These are phyloP conservation scores for Hemicentrotus pulcherrimus DNA, from an alignment of 35 echinoderm and acorn worm species.

Conservation along the genomic window DNA sequence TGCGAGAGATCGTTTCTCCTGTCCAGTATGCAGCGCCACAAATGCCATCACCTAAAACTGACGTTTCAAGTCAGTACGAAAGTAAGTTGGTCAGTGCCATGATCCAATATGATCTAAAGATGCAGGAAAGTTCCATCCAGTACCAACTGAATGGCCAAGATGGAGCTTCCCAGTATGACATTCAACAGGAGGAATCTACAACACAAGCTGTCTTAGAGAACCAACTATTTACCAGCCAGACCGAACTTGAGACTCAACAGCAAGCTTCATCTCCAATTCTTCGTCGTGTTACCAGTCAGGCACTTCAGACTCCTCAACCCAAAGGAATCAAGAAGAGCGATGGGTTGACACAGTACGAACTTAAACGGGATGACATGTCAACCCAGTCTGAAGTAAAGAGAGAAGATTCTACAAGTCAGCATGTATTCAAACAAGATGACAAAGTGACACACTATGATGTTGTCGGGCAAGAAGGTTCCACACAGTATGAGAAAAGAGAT, in stretches of 20 bases:
- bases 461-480: neutral
- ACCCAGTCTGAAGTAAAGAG: neutral
- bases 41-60: neutral
- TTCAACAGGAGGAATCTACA: neutral
- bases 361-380: neutral
- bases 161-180: neutral
- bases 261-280: conserved; percentile 11
- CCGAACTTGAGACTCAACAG: neutral
- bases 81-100: neutral
- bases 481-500: neutral
- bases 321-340: neutral
- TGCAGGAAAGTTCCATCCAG: neutral
- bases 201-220: neutral
- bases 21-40: neutral
- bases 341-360: conserved; percentile 1
- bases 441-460: conserved; percentile 9
- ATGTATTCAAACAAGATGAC: neutral
- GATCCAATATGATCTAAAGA: neutral
- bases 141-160: neutral
- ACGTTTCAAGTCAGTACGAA: neutral
- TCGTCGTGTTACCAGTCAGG: neutral
- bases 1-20: neutral
- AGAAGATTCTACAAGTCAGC: neutral
- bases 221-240: neutral
- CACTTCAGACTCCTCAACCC: neutral